Evolutionary conservation across 2,888 invertebrate species (phyloP).

Genomic region (Agrochola lota): DNA sequence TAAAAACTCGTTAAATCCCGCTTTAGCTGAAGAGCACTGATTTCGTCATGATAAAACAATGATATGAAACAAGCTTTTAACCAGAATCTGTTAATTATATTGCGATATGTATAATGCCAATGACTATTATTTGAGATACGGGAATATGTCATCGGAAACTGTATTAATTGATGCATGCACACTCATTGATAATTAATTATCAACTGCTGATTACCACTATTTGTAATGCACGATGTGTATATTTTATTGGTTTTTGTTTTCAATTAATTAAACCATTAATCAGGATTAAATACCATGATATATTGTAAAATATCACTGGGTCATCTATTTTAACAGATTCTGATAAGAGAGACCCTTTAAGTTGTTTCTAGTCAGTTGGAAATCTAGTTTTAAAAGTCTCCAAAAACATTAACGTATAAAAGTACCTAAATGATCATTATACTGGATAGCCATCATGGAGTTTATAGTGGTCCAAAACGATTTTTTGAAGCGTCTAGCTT

Average conservation of each 20-base stretch:
- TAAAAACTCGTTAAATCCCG: background rate
- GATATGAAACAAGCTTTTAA: background rate
- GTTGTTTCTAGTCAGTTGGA: too few species aligned
- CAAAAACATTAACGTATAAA: too few species aligned
- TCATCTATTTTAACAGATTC: too few species aligned
- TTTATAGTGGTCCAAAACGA: too few species aligned
- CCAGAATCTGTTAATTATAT: background rate
- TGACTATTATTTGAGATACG: background rate
- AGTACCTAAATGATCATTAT: too few species aligned
- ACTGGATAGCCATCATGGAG: too few species aligned
- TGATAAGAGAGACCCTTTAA: too few species aligned
- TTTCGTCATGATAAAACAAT: background rate
- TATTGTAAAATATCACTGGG: background rate
- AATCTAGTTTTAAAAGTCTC: too few species aligned
- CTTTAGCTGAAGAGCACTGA: too few species aligned
- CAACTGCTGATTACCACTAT: background rate
- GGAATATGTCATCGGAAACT: background rate
- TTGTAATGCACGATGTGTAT: background rate
- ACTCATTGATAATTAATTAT: background rate
- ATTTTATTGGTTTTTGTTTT: background rate
- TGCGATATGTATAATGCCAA: background rate
- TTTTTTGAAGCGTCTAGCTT: too few species aligned
- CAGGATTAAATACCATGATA: background rate
- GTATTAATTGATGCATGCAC: constrained; percentile 8
- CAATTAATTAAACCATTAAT: background rate